Conservation (phyloP, 1,140 invertebrate genomes). For the Acromyrmex echinatior region DNA sequence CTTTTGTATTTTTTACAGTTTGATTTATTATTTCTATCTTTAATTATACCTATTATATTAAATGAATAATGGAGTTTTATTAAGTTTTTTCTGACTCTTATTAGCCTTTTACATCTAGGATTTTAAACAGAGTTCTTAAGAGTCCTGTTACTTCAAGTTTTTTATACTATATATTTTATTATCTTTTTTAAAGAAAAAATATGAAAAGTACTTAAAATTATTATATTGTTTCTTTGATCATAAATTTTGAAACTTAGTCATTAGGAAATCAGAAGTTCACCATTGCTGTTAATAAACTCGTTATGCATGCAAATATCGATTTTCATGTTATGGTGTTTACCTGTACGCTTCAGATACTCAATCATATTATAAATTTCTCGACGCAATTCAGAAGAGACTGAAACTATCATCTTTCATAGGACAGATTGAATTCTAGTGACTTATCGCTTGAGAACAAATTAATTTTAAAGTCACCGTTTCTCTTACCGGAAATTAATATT, state of each 20-base stretch:
- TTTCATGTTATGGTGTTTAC: constrained; percentile 22
- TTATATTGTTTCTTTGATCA: not conserved
- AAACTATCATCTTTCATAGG: not conserved
- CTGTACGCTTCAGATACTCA: not conserved
- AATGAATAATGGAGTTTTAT: too few relatives aligned
- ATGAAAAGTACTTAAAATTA: not conserved
- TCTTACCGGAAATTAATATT: constrained; percentile 17
- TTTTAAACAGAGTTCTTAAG: too few relatives aligned
- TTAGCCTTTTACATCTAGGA: too few relatives aligned
- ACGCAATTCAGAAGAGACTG: not conserved
- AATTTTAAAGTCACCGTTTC: not conserved
- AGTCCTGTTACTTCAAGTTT: too few relatives aligned
- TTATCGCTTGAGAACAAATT: constrained; percentile 11
- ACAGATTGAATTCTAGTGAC: constrained; percentile 11
- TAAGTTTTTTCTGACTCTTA: too few relatives aligned
- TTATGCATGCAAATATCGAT: constrained; percentile 7
- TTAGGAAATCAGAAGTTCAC: not conserved
- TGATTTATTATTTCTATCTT: too few relatives aligned
- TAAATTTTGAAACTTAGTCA: not conserved
- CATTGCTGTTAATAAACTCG: not conserved
- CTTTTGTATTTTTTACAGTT: too few relatives aligned
- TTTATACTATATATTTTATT: not conserved
- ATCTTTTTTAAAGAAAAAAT: not conserved
- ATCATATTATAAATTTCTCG: constrained; percentile 30
- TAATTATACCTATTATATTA: too few relatives aligned